A percentile compares a stretch with the other conserved stretches of the same genome.
Conservation (phyloP, 2,797 vertebrate species). For the Anguilla pacifica region DNA sequence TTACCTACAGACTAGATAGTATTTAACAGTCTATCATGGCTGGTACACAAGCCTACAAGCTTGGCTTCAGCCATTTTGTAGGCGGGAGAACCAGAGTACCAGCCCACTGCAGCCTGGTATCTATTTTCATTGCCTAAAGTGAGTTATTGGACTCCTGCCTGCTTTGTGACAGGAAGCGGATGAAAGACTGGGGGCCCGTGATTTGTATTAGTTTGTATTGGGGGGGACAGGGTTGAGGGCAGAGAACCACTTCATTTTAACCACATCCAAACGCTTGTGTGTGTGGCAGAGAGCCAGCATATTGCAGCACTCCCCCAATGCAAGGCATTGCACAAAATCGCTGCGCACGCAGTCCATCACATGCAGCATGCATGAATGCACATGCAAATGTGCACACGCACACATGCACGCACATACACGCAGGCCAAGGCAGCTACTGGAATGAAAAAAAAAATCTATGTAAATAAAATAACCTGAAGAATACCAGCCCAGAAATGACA, state of each 20-base stretch:
- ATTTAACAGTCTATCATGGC: too few species aligned
- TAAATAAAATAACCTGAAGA: background rate
- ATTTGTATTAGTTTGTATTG: conserved; percentile 13
- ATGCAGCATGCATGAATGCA: background rate
- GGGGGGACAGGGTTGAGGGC: background rate
- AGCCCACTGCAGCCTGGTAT: background rate
- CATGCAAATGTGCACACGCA: background rate
- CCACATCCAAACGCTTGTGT: background rate
- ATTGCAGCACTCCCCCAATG: background rate
- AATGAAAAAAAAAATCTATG: background rate
- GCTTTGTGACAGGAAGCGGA: conserved; percentile 7
- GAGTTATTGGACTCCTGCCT: background rate
- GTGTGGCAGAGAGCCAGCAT: conserved; percentile 2
- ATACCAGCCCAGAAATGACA: background rate
- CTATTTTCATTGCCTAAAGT: background rate
- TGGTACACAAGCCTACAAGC: too few species aligned
- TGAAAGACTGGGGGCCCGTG: background rate
- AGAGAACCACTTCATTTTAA: background rate
- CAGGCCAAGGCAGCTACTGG: background rate
- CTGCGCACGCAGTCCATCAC: background rate
- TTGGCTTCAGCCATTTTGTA: background rate
- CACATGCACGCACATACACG: background rate
- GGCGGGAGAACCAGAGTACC: background rate
- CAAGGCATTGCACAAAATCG: background rate
- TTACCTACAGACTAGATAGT: too few species aligned